These are phyloP conservation scores for Anolis sagrei DNA, from an alignment of 2,113 vertebrate genomes.

Conservation along the genomic window DNA sequence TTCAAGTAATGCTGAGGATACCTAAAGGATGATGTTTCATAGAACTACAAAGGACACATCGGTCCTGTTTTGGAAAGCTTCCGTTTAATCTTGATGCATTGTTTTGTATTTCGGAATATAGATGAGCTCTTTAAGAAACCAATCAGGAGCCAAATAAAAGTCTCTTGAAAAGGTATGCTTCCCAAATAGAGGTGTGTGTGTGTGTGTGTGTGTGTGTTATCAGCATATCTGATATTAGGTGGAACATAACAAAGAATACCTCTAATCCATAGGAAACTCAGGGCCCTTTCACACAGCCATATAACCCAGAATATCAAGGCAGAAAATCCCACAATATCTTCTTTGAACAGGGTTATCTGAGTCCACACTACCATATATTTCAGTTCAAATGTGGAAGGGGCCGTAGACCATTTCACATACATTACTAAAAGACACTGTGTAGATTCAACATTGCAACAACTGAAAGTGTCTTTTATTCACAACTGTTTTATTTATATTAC, in stretches of 20 bases:
- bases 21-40: background rate
- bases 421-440: background rate
- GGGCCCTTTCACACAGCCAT: too few relatives aligned
- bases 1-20: background rate
- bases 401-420: background rate
- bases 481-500: too few relatives aligned
- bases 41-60: background rate
- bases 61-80: background rate
- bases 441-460: background rate
- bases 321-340: too few relatives aligned
- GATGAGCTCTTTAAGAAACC: background rate
- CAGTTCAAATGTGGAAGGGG: too few relatives aligned
- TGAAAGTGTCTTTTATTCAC: too few relatives aligned
- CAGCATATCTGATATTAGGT: background rate
- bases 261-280: background rate
- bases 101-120: background rate
- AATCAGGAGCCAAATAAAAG: background rate
- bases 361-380: too few relatives aligned
- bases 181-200: too few relatives aligned
- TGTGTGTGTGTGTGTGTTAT: too few relatives aligned
- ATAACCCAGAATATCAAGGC: too few relatives aligned
- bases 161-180: fast-evolving
- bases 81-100: background rate
- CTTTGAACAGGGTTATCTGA: too few relatives aligned
- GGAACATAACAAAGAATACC: background rate